Conservation (phyloP, 2,113 vertebrate genomes). For the Varanus salvator region DNA sequence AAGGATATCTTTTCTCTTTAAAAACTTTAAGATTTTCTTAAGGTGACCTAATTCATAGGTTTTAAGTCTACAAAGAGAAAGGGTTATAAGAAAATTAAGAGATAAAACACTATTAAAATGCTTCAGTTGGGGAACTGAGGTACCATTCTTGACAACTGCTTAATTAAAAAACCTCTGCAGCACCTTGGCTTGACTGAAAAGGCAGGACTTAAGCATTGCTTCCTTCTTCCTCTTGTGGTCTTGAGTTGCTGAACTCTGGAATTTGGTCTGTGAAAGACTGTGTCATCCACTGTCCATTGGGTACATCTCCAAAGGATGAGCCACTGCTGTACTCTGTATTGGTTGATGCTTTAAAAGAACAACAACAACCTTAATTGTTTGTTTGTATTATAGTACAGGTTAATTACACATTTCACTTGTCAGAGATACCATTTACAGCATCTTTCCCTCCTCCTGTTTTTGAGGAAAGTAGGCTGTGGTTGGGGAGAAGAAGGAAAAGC, state of each 20-base stretch:
- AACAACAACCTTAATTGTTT: not conserved
- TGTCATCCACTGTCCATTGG: constrained; percentile 89
- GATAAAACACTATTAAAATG: constrained; percentile 70
- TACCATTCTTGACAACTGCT: constrained; percentile 72
- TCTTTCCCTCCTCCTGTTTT: not conserved
- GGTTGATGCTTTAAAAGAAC: constrained; percentile 56
- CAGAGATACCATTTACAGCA: not conserved
- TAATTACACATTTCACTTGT: not conserved
- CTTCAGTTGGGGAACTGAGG: constrained; percentile 77
- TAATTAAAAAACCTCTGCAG: constrained; percentile 78
- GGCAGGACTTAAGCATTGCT: constrained; percentile 48
- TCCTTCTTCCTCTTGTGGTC: constrained; percentile 59
- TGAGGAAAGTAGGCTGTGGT: not conserved
- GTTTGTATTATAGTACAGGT: not conserved
- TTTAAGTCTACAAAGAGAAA: constrained; percentile 67
- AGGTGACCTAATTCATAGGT: constrained; percentile 67
- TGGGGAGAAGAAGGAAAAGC: not conserved
- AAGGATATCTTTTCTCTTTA: constrained; percentile 26
- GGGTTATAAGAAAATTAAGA: constrained; percentile 63
- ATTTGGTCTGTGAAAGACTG: constrained; percentile 88
- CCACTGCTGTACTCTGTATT: constrained; percentile 66
- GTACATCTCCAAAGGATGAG: constrained; percentile 68
- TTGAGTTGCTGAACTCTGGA: constrained; percentile 63
- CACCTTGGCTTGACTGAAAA: constrained; percentile 30
- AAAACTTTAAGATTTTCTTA: constrained; percentile 61